phyloP scores from a whole-genome alignment of 2,797 vertebrate genomes.

The Sandelia bainsii region DNA sequence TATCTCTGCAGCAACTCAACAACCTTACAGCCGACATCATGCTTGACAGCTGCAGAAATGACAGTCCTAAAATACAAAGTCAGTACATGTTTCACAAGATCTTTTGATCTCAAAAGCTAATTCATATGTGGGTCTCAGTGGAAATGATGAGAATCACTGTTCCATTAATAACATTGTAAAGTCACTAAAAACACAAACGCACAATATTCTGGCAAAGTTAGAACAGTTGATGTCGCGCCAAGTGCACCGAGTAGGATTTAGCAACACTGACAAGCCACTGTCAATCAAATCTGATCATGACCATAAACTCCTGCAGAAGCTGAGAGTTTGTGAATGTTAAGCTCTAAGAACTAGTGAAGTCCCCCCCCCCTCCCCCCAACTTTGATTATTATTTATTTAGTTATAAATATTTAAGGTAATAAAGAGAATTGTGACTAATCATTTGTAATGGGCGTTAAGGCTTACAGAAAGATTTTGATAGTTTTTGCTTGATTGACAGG shows the following conservation, averaged over 20 bases:
- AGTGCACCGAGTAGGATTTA: not conserved
- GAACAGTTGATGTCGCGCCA: not conserved
- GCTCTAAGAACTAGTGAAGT: no score
- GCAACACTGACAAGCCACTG: not conserved
- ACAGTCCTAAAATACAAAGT: not conserved
- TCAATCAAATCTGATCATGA: no score
- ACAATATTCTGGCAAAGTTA: not conserved
- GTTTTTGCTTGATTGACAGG: not conserved
- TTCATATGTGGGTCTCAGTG: not conserved
- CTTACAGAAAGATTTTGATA: not conserved
- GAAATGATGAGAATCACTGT: not conserved
- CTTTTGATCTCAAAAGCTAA: not conserved
- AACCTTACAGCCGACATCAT: not conserved
- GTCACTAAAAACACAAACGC: not conserved
- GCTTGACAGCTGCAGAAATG: no score
- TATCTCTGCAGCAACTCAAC: not conserved
- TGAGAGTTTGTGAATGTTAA: no score
- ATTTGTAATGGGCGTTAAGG: not conserved
- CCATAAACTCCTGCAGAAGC: no score
- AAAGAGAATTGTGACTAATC: no score
- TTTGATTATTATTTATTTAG: not conserved
- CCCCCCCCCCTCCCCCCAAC: no score
- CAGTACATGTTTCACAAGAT: not conserved
- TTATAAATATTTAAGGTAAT: not conserved
- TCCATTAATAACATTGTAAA: not conserved